phyloP scores from a whole-genome alignment of 2,113 vertebrate genomes.

The Neotoma lepida region DNA sequence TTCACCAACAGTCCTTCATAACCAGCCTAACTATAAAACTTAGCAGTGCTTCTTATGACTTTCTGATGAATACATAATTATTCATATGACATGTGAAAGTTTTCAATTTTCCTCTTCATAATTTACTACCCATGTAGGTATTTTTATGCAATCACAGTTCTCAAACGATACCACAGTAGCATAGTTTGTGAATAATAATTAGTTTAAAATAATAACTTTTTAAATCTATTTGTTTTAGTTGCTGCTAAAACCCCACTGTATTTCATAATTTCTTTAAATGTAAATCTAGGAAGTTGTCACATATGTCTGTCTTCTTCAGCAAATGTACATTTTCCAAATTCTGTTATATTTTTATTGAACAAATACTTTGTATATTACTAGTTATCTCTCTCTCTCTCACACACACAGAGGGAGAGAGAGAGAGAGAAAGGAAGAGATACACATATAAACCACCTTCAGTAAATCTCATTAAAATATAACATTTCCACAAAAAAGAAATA shows the following conservation, averaged over 20 bases:
- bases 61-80: background rate
- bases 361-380: background rate
- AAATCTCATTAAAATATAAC: background rate
- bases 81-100: background rate
- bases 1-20: background rate
- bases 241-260: background rate
- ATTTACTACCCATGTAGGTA: background rate
- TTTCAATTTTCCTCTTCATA: background rate
- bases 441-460: background rate
- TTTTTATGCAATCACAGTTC: background rate
- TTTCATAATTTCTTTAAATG: background rate
- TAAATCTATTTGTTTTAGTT: background rate
- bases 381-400: background rate
- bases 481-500: background rate
- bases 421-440: background rate
- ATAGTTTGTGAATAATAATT: background rate
- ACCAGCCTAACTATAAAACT: background rate
- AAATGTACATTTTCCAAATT: background rate
- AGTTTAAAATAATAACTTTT: background rate
- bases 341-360: conserved; percentile 13
- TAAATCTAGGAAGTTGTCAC: background rate
- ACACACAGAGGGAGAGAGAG: background rate
- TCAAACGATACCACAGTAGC: background rate
- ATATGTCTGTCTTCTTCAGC: background rate
- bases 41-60: background rate